phyloP scores from a whole-genome alignment of 2,888 invertebrate species.

The Rhagonycha fulva region DNA sequence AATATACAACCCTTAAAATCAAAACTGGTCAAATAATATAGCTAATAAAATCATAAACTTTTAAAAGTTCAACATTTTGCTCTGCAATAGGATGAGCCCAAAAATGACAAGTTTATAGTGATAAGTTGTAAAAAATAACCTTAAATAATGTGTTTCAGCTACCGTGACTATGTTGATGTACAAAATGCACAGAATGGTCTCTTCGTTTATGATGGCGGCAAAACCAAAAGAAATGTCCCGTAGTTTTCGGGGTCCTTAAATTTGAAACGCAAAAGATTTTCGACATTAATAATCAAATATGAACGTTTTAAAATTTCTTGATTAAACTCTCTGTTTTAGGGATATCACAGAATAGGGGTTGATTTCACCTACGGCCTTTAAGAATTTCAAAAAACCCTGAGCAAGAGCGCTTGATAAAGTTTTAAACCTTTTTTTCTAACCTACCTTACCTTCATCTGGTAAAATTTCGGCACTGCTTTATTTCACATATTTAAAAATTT shows the following conservation, averaged over 20 bases:
- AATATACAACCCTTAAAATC: not conserved
- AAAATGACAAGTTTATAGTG: not conserved
- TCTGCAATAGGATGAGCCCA: not conserved
- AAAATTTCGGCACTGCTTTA: not conserved
- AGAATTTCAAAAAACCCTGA: too few relatives aligned
- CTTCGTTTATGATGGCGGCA: conserved; percentile 7
- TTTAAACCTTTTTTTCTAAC: not conserved
- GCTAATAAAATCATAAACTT: not conserved
- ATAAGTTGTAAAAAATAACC: conserved; percentile 8
- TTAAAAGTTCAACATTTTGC: not conserved
- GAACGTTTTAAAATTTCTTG: not conserved
- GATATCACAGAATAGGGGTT: too few relatives aligned
- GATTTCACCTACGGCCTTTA: too few relatives aligned
- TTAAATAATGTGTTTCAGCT: conserved; percentile 19
- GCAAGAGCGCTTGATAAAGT: not conserved
- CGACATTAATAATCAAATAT: not conserved
- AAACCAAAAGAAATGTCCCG: conserved; percentile 2
- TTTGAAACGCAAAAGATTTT: not conserved
- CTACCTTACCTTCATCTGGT: not conserved
- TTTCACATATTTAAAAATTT: not conserved
- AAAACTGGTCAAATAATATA: not conserved
- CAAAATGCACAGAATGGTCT: not conserved
- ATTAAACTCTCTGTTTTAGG: too few relatives aligned
- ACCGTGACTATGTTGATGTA: conserved; percentile 12
- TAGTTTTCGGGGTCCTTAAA: conserved; percentile 10